phyloP scores from a whole-genome alignment of 2,113 vertebrate species.

The Oryzias melastigma region DNA sequence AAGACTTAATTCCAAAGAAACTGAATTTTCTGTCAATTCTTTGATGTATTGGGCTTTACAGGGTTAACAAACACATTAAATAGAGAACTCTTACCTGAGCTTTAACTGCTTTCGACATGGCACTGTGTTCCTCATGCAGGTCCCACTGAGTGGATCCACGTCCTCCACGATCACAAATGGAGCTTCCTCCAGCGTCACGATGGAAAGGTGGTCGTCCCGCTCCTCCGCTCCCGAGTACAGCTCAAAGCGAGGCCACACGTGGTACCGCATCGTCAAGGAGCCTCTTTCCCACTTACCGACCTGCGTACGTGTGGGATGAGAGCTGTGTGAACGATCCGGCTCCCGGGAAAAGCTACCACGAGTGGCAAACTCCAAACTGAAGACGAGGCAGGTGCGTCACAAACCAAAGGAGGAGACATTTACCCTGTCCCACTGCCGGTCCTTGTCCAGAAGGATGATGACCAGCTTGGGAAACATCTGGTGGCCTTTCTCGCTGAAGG shows the following conservation, averaged over 20 bases:
- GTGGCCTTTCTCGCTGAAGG: constrained; percentile 96
- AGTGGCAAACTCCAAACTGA: constrained; percentile 15
- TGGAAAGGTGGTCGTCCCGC: constrained; percentile 94
- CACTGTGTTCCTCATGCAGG: constrained; percentile 99
- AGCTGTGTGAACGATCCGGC: constrained; percentile 30
- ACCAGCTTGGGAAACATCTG: constrained; percentile 99
- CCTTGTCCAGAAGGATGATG: constrained; percentile 96
- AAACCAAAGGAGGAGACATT: constrained; percentile 18
- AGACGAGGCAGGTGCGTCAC: constrained; percentile 24
- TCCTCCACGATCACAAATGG: constrained; percentile 98
- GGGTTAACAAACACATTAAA: not conserved
- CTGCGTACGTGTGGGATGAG: constrained; percentile 69
- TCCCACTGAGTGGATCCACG: constrained; percentile 95
- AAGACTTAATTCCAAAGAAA: too few species aligned
- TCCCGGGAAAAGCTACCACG: constrained; percentile 27
- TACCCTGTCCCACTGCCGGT: constrained; percentile 91
- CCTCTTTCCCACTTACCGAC: constrained; percentile 98
- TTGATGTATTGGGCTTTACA: too few species aligned
- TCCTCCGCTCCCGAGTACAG: constrained; percentile 89
- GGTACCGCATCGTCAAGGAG: constrained; percentile 93
- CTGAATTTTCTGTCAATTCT: too few species aligned
- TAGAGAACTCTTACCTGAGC: constrained; percentile 60
- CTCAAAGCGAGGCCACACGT: constrained; percentile 96
- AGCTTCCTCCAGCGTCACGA: constrained; percentile 96
- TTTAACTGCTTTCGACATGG: constrained; percentile 96